Evolutionary conservation across 2,797 vertebrate genomes (phyloP), one percentile per base, ranked within the genome.

Genomic region (Numenius phaeopus): DNA sequence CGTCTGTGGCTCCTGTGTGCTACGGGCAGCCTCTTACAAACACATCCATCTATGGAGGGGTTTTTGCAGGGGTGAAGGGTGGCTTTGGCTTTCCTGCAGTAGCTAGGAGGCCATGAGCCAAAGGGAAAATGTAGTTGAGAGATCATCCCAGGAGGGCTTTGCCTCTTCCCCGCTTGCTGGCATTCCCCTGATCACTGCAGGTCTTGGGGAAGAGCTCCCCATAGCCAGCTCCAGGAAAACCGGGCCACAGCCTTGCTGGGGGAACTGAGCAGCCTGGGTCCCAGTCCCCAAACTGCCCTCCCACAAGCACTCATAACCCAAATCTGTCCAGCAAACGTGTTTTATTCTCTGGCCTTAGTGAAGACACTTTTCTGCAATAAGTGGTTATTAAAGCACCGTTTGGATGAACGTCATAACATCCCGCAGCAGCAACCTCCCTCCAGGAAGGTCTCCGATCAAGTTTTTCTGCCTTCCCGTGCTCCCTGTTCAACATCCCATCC

Each of bases 311-410:
- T 57, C 17, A 1, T 83, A 54, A 71, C 16, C 34, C 19, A 1
- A 27, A 1, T 67, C 80, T 81, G 39, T 57, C n/a, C 66, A 77
- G 65, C 6, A 64, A 39, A 9, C 14, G 40, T 0, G 0, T 75
- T 92, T 76, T 70, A 4, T 77, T 83, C 52, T 69, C 72, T 90
- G 47, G 27, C 50, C 78, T 78, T 66, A 72, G 19, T 11, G 58
- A 86, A 65, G 59, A 46, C 7, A 5, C 22, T 86, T 78, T 85
- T 29, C 39, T 72, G 44, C 72, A 83, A 1, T 34, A 71, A 75
- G 9, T 18, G 6, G 16, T 80, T 82, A 39, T 67, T 83, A 46
- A 89, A 54, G 27, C 39, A 46, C 44, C 21, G 7, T 81, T 81
- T 88, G 26, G 46, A 42, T 58, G 55, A 81, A 44, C 20, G 4